These are phyloP conservation scores for Bambusicola thoracicus DNA, from an alignment of 2,113 vertebrate species.

Conservation along the genomic window DNA sequence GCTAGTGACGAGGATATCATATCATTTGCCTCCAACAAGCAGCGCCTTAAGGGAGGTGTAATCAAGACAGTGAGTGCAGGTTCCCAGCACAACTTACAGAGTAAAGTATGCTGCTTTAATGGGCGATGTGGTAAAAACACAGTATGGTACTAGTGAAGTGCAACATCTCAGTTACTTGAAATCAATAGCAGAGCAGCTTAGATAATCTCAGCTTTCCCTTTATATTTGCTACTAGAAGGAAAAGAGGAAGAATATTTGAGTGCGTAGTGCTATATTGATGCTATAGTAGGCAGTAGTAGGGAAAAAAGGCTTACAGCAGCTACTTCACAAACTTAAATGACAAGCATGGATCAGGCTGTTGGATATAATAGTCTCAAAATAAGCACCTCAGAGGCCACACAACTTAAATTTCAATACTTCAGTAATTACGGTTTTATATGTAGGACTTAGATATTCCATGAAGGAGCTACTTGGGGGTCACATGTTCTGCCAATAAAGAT, in stretches of 20 bases:
- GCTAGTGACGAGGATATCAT: background rate
- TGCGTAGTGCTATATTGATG: background rate
- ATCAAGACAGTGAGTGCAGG: background rate
- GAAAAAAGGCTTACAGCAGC: background rate
- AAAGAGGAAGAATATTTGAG: background rate
- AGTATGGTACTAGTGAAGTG: background rate
- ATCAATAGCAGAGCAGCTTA: background rate
- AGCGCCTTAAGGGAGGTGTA: background rate
- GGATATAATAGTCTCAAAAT: background rate
- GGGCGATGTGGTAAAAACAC: background rate
- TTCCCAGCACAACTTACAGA: background rate
- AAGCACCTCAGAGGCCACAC: background rate
- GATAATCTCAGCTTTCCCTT: background rate
- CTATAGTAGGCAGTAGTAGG: rapidly evolving
- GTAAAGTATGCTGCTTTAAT: background rate
- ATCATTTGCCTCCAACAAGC: background rate
- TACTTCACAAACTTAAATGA: background rate
- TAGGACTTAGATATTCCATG: background rate
- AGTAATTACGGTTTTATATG: background rate
- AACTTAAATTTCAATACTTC: background rate
- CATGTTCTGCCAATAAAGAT: background rate
- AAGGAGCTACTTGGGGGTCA: background rate
- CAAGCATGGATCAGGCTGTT: background rate
- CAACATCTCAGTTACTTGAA: background rate
- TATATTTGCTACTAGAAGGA: background rate